A percentile compares a stretch with the other conserved stretches of the same genome.
Conservation (phyloP, 23 tunicate species). For the Botrylloides violaceus region DNA sequence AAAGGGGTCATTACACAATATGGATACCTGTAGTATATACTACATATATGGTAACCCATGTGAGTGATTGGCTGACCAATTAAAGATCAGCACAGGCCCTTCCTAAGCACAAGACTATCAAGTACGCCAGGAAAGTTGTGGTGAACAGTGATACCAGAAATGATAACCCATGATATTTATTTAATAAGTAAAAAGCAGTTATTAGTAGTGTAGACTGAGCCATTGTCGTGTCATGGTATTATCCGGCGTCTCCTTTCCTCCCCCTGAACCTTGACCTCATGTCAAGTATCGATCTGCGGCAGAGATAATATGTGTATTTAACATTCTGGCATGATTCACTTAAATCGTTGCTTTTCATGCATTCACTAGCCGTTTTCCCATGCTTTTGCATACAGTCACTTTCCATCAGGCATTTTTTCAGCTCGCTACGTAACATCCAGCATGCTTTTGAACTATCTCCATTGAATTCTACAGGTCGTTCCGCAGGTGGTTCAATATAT, state of each 20-base stretch:
- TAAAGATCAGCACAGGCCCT: too few relatives aligned
- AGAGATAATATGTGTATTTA: conserved; percentile 45
- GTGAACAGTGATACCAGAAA: too few relatives aligned
- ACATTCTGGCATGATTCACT: conserved; percentile 45
- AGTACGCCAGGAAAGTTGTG: too few relatives aligned
- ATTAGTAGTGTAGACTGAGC: too few relatives aligned
- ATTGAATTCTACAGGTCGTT: not conserved
- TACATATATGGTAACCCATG: too few relatives aligned
- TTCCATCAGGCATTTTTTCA: conserved; percentile 79
- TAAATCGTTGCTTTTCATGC: conserved; percentile 38
- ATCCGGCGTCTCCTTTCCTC: conserved; percentile 67
- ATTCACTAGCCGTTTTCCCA: conserved; percentile 46
- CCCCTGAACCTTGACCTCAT: conserved; percentile 89
- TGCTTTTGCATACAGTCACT: conserved; percentile 68
- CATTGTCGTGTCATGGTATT: too few relatives aligned
- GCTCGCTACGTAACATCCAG: conserved; percentile 64
- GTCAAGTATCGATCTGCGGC: conserved; percentile 72
- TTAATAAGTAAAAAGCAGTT: too few relatives aligned
- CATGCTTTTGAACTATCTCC: conserved; percentile 43
- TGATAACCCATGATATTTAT: too few relatives aligned
- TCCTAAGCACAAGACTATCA: too few relatives aligned
- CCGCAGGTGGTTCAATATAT: conserved; percentile 3
- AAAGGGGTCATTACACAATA: too few relatives aligned
- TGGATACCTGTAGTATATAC: too few relatives aligned
- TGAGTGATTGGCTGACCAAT: too few relatives aligned